phyloP scores from a whole-genome alignment of 2,888 invertebrate genomes.

The Catocala fraxini region DNA sequence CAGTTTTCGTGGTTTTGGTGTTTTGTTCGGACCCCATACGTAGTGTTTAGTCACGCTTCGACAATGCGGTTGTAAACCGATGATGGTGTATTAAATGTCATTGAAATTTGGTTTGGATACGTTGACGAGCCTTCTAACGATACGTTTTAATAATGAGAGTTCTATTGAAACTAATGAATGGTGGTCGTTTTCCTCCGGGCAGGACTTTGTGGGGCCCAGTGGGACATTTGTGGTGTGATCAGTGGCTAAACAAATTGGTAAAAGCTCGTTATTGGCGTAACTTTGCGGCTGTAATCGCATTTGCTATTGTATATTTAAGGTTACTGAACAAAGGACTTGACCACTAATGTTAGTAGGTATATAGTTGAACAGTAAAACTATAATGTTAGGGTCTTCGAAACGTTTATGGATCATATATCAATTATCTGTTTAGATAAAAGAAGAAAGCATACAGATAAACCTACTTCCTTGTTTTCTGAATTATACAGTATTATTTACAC shows the following conservation, averaged over 20 bases:
- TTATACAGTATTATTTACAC: too few relatives aligned
- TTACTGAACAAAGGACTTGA: conserved; percentile 26
- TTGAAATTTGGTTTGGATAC: conserved; percentile 67
- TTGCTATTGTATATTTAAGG: conserved; percentile 41
- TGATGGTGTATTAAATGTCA: conserved; percentile 69
- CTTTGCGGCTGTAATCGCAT: conserved; percentile 54
- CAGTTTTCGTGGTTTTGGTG: conserved; percentile 69
- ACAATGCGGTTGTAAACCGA: conserved; percentile 65
- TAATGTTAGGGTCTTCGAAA: conserved; percentile 31
- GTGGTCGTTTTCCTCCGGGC: conserved; percentile 32
- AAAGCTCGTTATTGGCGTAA: conserved; percentile 65
- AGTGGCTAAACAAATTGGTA: conserved; percentile 53
- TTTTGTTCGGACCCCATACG: conserved; percentile 75
- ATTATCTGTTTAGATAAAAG: neutral
- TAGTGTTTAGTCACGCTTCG: conserved; percentile 66
- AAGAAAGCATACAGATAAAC: neutral
- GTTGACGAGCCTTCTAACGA: conserved; percentile 59
- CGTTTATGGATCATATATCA: conserved; percentile 12
- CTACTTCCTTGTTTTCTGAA: too few relatives aligned
- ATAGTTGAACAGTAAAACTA: conserved; percentile 33
- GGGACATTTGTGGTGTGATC: conserved; percentile 62
- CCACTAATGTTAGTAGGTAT: conserved; percentile 37
- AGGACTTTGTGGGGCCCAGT: conserved; percentile 55
- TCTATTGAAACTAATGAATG: conserved; percentile 66
- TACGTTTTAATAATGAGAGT: conserved; percentile 62